Percentiles rank a stretch among this genome's conserved stretches.
Evolutionary conservation across 2,888 invertebrate genomes (phyloP).

Genomic region (Colostygia pectinataria): DNA sequence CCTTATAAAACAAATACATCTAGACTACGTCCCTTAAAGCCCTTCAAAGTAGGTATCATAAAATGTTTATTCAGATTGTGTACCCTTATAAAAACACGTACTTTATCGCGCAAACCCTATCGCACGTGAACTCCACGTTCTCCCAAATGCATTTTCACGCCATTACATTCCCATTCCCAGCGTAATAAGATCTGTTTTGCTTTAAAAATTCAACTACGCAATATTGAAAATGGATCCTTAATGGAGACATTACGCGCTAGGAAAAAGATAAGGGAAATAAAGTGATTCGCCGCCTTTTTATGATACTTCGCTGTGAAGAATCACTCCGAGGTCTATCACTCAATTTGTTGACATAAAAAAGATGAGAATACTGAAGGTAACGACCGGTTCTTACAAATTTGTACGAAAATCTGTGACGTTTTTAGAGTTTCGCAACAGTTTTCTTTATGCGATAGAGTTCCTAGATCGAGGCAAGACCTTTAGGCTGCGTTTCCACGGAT

Average conservation of each 20-base stretch:
- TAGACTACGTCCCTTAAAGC: background rate
- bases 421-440: too few species aligned
- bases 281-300: slow-evolving; percentile 9
- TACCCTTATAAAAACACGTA: slow-evolving; percentile 10
- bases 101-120: background rate
- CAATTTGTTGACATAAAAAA: slow-evolving; percentile 11
- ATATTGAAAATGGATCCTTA: slow-evolving; percentile 28
- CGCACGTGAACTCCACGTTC: slow-evolving; percentile 8
- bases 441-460: too few species aligned
- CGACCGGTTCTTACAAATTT: background rate
- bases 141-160: slow-evolving; percentile 19
- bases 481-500: too few species aligned
- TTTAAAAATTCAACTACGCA: slow-evolving; percentile 23
- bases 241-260: slow-evolving; percentile 26
- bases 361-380: background rate
- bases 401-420: too few species aligned
- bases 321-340: slow-evolving; percentile 11
- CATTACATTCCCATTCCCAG: slow-evolving; percentile 19
- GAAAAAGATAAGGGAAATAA: slow-evolving; percentile 15
- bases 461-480: too few species aligned
- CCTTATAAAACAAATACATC: too few species aligned
- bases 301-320: slow-evolving; percentile 9
- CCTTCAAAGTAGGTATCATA: too few species aligned
- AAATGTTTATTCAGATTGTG: slow-evolving; percentile 2
- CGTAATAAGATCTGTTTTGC: slow-evolving; percentile 26